Conservation (phyloP, 2,888 invertebrate genomes). For the Lysandra bellargus region DNA sequence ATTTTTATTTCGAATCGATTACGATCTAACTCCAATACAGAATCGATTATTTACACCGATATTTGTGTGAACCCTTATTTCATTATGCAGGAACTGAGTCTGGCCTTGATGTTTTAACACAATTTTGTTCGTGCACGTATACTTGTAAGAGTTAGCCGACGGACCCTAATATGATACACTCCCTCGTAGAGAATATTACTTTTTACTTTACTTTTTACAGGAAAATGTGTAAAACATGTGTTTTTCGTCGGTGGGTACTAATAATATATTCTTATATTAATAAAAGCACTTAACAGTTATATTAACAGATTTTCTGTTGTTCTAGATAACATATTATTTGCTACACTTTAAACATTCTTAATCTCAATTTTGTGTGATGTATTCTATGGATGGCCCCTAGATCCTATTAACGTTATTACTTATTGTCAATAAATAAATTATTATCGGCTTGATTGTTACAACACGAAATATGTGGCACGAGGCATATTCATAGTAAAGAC, state of each 20-base stretch:
- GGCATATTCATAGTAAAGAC: too few relatives aligned
- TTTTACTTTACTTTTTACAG: neutral
- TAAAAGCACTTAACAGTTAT: too few relatives aligned
- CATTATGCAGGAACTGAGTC: slow-evolving; percentile 7
- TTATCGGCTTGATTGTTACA: too few relatives aligned
- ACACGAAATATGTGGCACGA: too few relatives aligned
- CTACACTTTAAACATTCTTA: too few relatives aligned
- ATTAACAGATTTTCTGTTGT: too few relatives aligned
- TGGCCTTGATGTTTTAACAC: slow-evolving; percentile 4
- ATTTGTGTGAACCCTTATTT: slow-evolving; percentile 1
- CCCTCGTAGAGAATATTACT: neutral
- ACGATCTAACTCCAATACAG: neutral
- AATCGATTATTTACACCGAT: slow-evolving; percentile 8
- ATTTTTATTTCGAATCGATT: neutral
- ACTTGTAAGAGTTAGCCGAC: slow-evolving; percentile 3
- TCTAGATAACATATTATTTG: too few relatives aligned
- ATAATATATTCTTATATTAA: too few relatives aligned
- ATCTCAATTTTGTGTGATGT: too few relatives aligned
- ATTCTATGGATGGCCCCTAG: too few relatives aligned
- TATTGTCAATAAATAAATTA: too few relatives aligned
- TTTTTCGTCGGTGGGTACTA: neutral
- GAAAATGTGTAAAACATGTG: neutral
- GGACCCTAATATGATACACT: neutral
- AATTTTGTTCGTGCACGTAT: neutral
- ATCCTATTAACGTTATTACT: too few relatives aligned